Evolutionary conservation across 64 coral and sea anemone species (phyloP), one percentile per base, ranked within the genome.

Genomic region (Porites lutea): DNA sequence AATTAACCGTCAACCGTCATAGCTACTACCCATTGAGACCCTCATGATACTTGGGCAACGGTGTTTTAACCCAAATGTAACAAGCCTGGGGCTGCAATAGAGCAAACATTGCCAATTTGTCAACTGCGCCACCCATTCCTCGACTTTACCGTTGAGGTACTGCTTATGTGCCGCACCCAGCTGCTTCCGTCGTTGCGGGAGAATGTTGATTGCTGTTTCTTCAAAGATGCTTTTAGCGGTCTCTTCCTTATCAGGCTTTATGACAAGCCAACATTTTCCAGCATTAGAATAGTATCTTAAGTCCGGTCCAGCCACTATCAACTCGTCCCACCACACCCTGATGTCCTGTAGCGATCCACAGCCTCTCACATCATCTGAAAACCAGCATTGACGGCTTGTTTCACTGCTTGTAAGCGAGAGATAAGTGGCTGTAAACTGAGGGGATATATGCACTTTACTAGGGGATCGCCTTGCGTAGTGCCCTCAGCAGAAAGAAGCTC

Each of bases 201-300:
- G 18, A 18, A 83, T 83, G 79, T 83, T 83, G 15, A 83, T 63
- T 83, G 79, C 79, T 27, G 79, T 83, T 15, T 8, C 54, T 63
- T 58, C n/a, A n/a, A n/a, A n/a, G n/a, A n/a, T n/a, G n/a, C n/a
- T n/a, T n/a, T n/a, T n/a, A n/a, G 55, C 79, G 21, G 57, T 46
- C 12, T 63, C 79, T 27, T 83, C 79, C 57, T 43, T 83, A 45
- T 83, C 55, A 59, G 79, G 79, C 79, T 83, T 83, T 6, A 57
- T 83, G 44, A 83, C 57, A 46, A 83, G 60, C 59, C 79, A 83
- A 57, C 79, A 83, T 45, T 83, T 83, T 83, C 57, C 57, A 46
- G 79, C 23, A 72, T 88, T 88, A 55, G 87, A 73, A 65, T 77
- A 64, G 72, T 89, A 89, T 19, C 87, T 68, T n/a, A 88, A 72